Base-by-base conservation (phyloP, 2,113 vertebrate genomes). In the Orthonyx spaldingii region DNA sequence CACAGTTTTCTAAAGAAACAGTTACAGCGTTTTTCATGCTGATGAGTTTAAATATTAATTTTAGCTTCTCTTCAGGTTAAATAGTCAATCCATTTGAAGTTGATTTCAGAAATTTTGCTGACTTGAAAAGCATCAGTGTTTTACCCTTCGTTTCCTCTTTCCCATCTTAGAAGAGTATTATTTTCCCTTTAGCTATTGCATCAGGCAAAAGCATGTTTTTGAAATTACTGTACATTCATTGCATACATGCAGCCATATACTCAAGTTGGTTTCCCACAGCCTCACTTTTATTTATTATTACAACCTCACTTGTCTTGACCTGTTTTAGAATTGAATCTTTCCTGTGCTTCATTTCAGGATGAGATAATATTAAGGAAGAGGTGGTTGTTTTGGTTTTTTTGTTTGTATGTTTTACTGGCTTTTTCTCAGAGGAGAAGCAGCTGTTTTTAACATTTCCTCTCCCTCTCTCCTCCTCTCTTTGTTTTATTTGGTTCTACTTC, bases 11-110 rank as follows among this genome's bases (percentile, higher is more conserved):
- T 35, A 77, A 88, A 91, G 66, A 77, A 92, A 74, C 61, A 57
- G 56, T 79, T 93, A 26, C 32, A 84, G 13, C 0, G 2, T 84
- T 94, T 94, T 68, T 81, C 84, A 92, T 86, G 68, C 49, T 93
- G 63, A 90, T 88, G 33, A 84, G 28, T 78, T 91, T 74, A 90
- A 95, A 90, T 87, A 88, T 79, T 91, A 47, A 84, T 96, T 92
- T 91, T 90, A 75, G 33, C 28, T 71, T 95, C 47, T 91, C 39
- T 92, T 88, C 79, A 59, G 71, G 79, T 96, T 93, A 94, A 94
- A 77, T 70, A 87, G 66, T 59, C 22, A 33, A 82, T 88, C 35
- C 26, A 42, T 80, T 91, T 85, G 84, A 94, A 83, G 55, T 23
- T 83, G 37, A 69, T 87, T 81, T 82, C 33, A 87, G 32, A 91